Base-by-base conservation (phyloP, 2,113 vertebrate species). In the Perca schrenkii region DNA sequence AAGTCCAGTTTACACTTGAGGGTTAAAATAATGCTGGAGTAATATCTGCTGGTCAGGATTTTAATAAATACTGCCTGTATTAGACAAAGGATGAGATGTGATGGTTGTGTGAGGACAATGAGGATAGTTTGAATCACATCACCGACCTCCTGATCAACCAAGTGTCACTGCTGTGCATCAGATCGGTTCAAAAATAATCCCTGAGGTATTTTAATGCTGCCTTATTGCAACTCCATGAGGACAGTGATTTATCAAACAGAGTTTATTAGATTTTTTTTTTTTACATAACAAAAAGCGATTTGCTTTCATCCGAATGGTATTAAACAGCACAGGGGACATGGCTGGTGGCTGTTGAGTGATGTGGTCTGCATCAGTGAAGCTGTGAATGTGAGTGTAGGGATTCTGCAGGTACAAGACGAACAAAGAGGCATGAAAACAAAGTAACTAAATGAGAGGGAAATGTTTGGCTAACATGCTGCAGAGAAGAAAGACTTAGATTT, bases 281-380 rank as follows among this genome's bases (percentile, higher is more conserved):
- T 66, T 82, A 86, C 65, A 63, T 88, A 86, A 90, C 87, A 82
- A 76, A 87, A 87, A 88, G 79, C 80, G 77, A 88, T 88, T 88
- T 82, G 65, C 54, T 71, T 75, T 85, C 91, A 91, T 88, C 89
- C 46, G 60, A 31, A 34, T 16, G 72, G 83, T 76, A 90, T 89
- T 86, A 90, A 88, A 66, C 28, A 40, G 82, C 58, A 62, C 36
- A 25, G 61, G 28, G 40, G 69, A 66, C 75, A 69, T 54, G 61
- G 62, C 63, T 76, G 60, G 72, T 54, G 61, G 62, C 63, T 76
- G 60, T 6, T 62, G 77, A 82, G 47, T 46, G 56, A 60, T 79
- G 63, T 17, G 43, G 46, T 64, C 47, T 69, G 78, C 60, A 54
- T 67, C 61, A 50, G 64, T 17, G 10, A 52, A 73, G 28, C 62